Evolutionary conservation across 1,140 invertebrate species (phyloP).

Genomic region (Cataglyphis hispanica): DNA sequence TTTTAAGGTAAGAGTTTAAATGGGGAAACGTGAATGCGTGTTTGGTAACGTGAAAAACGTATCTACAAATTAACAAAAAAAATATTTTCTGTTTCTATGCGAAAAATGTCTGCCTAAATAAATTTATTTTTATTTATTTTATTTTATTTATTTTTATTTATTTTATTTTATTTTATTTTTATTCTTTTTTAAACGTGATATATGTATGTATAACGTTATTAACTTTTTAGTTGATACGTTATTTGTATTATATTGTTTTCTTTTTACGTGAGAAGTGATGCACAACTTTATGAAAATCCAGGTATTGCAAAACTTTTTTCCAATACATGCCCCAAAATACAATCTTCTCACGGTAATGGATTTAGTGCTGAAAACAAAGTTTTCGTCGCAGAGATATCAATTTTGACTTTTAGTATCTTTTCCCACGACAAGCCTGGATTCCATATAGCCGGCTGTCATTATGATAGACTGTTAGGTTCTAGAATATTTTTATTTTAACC

Average conservation of each 20-base stretch:
- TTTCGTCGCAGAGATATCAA: not conserved
- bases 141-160: too few relatives aligned
- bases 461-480: not conserved
- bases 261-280: not conserved
- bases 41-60: not conserved
- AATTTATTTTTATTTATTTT: not conserved
- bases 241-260: not conserved
- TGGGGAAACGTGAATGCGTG: slow-evolving; percentile 7
- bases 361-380: slow-evolving; percentile 34
- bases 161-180: too few relatives aligned
- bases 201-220: not conserved
- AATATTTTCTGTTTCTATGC: not conserved
- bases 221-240: not conserved
- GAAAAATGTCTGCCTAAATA: not conserved
- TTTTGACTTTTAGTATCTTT: slow-evolving; percentile 31
- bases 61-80: not conserved
- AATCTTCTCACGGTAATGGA: slow-evolving; percentile 16
- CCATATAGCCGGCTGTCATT: not conserved
- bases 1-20: not conserved
- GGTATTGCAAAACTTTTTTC: slow-evolving; percentile 36
- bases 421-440: slow-evolving; percentile 31
- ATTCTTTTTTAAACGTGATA: not conserved
- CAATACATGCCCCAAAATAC: not conserved
- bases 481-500: not conserved
- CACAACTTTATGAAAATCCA: slow-evolving; percentile 2